Evolutionary conservation across 2,888 invertebrate species (phyloP).

Genomic region (Drosophila kokeensis): DNA sequence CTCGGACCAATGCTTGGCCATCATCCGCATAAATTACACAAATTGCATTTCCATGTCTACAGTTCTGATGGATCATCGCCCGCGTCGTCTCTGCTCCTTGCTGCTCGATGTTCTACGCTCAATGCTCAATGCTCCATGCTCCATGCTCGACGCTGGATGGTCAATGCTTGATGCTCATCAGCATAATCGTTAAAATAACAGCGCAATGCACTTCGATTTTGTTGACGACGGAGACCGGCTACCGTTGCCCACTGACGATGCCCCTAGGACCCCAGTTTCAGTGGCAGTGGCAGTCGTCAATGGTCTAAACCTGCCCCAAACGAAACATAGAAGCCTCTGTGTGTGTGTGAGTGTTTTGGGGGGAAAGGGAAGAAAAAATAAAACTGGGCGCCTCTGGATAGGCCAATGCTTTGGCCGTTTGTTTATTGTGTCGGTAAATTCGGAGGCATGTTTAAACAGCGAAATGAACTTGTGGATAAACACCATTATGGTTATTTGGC

Average conservation of each 20-base stretch:
- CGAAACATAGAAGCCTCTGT: conserved; percentile 29
- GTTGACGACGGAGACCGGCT: conserved; percentile 68
- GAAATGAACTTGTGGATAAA: conserved; percentile 82
- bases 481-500: conserved; percentile 82
- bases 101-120: conserved; percentile 8
- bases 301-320: conserved; percentile 45
- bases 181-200: conserved; percentile 82
- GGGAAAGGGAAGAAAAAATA: conserved; percentile 17
- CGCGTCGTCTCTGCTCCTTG: conserved; percentile 56
- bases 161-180: conserved; percentile 64
- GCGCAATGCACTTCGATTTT: conserved; percentile 77
- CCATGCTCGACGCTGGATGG: conserved; percentile 10
- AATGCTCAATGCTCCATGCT: conserved; percentile 6
- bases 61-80: conserved; percentile 78
- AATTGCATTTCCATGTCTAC: conserved; percentile 83
- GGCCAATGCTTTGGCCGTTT: conserved; percentile 62
- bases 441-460: conserved; percentile 82
- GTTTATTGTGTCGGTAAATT: conserved; percentile 80
- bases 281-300: conserved; percentile 41
- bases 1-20: conserved; percentile 30
- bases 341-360: neutral
- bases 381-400: conserved; percentile 67
- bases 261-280: conserved; percentile 31
- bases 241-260: conserved; percentile 59
- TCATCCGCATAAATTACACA: conserved; percentile 77